Conservation (phyloP, 2,113 vertebrate genomes). For the Heteronetta atricapilla region DNA sequence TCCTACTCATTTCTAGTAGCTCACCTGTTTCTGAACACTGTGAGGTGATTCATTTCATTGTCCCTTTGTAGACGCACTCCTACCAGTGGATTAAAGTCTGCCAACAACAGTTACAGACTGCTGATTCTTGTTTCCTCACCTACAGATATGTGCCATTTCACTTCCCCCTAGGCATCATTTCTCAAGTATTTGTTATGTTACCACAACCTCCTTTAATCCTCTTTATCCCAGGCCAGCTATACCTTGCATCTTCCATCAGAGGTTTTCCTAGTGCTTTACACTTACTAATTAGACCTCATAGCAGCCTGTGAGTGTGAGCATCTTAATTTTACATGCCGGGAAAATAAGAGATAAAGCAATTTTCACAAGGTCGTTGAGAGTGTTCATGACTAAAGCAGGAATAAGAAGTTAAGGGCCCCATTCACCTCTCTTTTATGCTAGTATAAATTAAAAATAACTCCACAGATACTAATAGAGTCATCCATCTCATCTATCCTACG, state of each 20-base stretch:
- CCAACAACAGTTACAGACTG: background rate
- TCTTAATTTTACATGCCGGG: background rate
- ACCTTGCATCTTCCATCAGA: conserved; percentile 26
- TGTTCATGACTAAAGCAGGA: background rate
- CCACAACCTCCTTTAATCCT: conserved; percentile 15
- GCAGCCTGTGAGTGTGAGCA: background rate
- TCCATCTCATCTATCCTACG: background rate
- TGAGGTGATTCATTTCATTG: background rate
- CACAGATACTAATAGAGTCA: conserved; percentile 13
- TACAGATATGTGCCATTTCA: background rate
- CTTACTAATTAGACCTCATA: conserved; percentile 44
- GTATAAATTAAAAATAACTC: conserved; percentile 43
- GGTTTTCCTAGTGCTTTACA: conserved; percentile 20
- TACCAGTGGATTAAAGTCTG: background rate
- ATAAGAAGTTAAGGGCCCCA: conserved; percentile 3
- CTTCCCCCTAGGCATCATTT: background rate
- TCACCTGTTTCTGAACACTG: background rate
- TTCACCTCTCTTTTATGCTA: conserved; percentile 21
- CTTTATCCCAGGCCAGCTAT: conserved; percentile 14
- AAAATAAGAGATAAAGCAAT: conserved; percentile 32
- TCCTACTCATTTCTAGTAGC: background rate
- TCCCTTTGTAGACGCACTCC: background rate
- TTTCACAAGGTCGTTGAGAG: conserved; percentile 31
- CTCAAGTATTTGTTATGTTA: conserved; percentile 30
- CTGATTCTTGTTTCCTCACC: background rate